Percentiles rank a stretch among this genome's conserved stretches.
phyloP scores from a whole-genome alignment of 2,888 invertebrate genomes.

The Cheilosia vernalis region DNA sequence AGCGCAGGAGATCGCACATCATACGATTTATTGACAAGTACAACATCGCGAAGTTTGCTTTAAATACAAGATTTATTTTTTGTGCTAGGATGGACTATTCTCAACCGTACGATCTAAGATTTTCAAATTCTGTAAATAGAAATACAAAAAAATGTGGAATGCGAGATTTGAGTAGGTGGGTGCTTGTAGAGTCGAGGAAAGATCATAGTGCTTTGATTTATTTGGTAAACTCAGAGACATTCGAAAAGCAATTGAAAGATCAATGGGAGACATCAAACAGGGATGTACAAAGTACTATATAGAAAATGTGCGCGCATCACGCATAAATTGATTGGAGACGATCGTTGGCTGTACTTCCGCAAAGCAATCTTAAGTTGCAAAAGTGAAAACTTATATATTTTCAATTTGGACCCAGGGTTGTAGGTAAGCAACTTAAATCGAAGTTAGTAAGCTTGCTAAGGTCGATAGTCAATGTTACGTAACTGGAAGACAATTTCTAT shows the following conservation, averaged over 20 bases:
- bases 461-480: too few species aligned
- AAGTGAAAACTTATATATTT: too few species aligned
- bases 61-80: neutral
- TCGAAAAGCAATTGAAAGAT: slow-evolving; percentile 1
- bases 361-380: too few species aligned
- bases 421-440: too few species aligned
- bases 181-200: neutral
- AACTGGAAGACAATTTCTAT: too few species aligned
- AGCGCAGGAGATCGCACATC: neutral
- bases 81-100: slow-evolving; percentile 9
- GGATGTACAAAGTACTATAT: neutral
- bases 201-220: slow-evolving; percentile 21
- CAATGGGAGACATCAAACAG: neutral
- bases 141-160: neutral
- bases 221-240: neutral
- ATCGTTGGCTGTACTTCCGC: too few species aligned
- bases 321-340: too few species aligned
- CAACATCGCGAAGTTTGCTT: slow-evolving; percentile 3
- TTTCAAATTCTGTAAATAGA: slow-evolving; percentile 50
- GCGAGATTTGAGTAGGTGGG: slow-evolving; percentile 38
- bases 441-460: too few species aligned
- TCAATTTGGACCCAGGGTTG: too few species aligned
- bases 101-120: slow-evolving; percentile 28
- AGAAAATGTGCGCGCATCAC: too few species aligned
- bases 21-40: slow-evolving; percentile 6